Percentiles rank a stretch among this genome's conserved stretches.
Conservation (phyloP, 2,113 vertebrate species). For the Herpetotheres cachinnans region DNA sequence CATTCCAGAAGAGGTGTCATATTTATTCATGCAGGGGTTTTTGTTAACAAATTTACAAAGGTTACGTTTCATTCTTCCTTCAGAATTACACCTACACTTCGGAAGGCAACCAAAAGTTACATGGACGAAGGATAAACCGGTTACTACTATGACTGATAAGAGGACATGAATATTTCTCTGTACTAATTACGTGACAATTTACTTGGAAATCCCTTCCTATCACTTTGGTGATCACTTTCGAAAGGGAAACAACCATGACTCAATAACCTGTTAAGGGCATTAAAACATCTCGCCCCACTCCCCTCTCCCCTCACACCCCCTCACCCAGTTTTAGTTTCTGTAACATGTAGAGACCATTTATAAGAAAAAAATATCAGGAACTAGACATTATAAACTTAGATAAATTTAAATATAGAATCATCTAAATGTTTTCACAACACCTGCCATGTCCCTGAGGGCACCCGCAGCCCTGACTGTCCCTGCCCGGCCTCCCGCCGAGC, state of each 20-base stretch:
- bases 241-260: background rate
- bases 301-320: fast-evolving
- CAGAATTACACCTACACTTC: background rate
- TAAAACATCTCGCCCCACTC: background rate
- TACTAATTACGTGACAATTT: background rate
- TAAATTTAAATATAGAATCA: background rate
- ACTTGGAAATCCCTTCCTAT: background rate
- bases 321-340: background rate
- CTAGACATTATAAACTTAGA: background rate
- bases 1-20: background rate
- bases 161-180: background rate
- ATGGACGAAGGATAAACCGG: background rate
- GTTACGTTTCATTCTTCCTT: background rate
- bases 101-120: background rate
- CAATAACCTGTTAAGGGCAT: background rate
- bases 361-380: background rate
- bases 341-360: background rate
- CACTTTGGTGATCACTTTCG: background rate
- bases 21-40: background rate
- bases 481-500: background rate
- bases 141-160: background rate
- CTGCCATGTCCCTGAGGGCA: background rate
- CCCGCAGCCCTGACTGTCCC: background rate
- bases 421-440: background rate
- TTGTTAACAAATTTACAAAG: background rate